These are phyloP conservation scores for Leptinotarsa rubiginosa DNA, from an alignment of 2,888 invertebrate genomes.

Conservation along the genomic window DNA sequence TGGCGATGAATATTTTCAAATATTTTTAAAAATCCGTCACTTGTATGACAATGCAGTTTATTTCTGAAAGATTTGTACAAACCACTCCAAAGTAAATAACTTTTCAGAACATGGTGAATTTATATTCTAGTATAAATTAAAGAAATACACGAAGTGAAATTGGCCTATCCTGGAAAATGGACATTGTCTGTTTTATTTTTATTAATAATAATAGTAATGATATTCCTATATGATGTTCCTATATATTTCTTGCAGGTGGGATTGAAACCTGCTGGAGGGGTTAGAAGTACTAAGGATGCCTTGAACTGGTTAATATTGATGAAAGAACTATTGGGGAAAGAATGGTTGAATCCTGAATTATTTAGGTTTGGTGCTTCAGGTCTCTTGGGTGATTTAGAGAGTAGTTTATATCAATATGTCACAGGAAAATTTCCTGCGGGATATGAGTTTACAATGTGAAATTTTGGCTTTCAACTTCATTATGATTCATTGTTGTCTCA, in stretches of 20 bases:
- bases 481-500: not conserved
- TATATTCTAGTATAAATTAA: too few relatives aligned
- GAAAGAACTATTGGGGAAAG: slow-evolving; percentile 84
- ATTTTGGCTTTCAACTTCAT: not conserved
- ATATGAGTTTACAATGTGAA: slow-evolving; percentile 62
- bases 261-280: slow-evolving; percentile 98
- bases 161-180: too few relatives aligned
- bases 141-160: too few relatives aligned
- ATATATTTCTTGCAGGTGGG: slow-evolving; percentile 76
- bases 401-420: slow-evolving; percentile 66
- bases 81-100: too few relatives aligned
- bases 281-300: slow-evolving; percentile 86
- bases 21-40: too few relatives aligned
- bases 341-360: slow-evolving; percentile 83
- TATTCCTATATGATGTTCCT: not conserved
- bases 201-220: not conserved
- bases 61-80: too few relatives aligned
- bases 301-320: slow-evolving; percentile 88
- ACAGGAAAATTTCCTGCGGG: slow-evolving; percentile 59
- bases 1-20: too few relatives aligned
- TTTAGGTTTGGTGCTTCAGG: slow-evolving; percentile 97
- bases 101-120: too few relatives aligned
- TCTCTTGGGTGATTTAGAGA: slow-evolving; percentile 83
- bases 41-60: too few relatives aligned
- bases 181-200: too few relatives aligned